Base-by-base conservation (phyloP, 2,113 vertebrate species). In the Agapornis roseicollis region DNA sequence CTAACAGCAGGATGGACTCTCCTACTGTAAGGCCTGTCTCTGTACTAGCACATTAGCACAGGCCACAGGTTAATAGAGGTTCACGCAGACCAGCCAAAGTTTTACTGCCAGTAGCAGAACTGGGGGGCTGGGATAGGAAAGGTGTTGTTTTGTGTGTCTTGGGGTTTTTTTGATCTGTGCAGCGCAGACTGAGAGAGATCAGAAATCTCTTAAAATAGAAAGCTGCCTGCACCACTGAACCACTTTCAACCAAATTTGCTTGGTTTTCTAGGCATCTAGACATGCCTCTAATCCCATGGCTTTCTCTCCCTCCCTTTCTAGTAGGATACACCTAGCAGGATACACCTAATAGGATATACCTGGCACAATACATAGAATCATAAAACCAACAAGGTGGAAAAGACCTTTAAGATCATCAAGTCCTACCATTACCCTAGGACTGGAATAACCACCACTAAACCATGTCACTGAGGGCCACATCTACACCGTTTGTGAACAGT, bases 1-100 rank as follows among this genome's bases (percentile, higher is more conserved):
- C 42, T 83, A 94, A 90, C 93, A 92, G 92, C 93, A 92, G 96
- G 96, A 84, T 79, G 92, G 92, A 10, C 88, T 92, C 80, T 86
- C 92, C 95, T 94, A 56, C 88, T 71, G 68, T 42, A 83, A 35
- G 50, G 76, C 79, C 41, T 29, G 19, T 56, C 71, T 39, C 93
- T 52, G 70, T 4, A 87, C 31, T 85, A 70, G 70, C 87, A n/a
- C 78, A 20, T 85, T 29, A 66, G 1, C 81, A 70, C 3, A 5
- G 71, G 93, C 80, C 89, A 44, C 2, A 24, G 94, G 88, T 88
- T 64, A 73, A 92, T 4, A 42, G 88, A 70, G 60, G 60, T 70
- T 86, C 80, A 35, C 46, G 11, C 2, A 12, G 1, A 11, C 47
- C 92, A 88, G 93, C 66, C 73, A 84, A 44, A 31, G 58, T 37